Conservation (phyloP, 2,797 vertebrate genomes). For the Brachyalestes nurse region DNA sequence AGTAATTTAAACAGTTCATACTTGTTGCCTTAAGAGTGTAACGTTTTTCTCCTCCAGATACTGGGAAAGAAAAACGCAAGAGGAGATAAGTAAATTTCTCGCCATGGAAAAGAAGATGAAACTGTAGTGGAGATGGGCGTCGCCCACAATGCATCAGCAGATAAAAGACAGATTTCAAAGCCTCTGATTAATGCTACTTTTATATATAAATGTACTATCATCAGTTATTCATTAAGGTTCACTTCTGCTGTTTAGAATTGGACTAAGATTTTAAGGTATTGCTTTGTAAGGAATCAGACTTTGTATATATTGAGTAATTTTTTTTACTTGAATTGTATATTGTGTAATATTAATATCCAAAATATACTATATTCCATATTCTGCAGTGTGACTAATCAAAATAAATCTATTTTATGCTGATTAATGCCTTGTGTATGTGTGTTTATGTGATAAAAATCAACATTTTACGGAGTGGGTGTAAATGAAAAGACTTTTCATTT, state of each 20-base stretch:
- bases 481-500: no score
- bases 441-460: no score
- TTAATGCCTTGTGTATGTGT: no score
- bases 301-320: background rate
- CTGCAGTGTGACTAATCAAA: slow-evolving; percentile 5
- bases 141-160: slow-evolving; percentile 31
- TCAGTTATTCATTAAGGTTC: background rate
- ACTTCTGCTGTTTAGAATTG: background rate
- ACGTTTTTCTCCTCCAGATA: slow-evolving; percentile 20
- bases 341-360: background rate
- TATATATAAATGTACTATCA: background rate
- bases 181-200: background rate
- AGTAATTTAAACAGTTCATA: background rate
- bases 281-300: background rate
- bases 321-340: background rate
- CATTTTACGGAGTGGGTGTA: no score
- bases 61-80: slow-evolving; percentile 32
- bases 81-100: slow-evolving; percentile 28
- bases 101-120: slow-evolving; percentile 39
- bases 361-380: background rate
- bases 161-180: slow-evolving; percentile 21
- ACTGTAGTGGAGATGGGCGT: slow-evolving; percentile 26
- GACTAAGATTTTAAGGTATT: background rate
- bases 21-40: background rate
- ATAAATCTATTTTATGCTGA: background rate